A percentile compares a stretch with the other conserved stretches of the same genome.
Conservation (phyloP, 2,888 invertebrate species). For the Hypolimnas misippus region DNA sequence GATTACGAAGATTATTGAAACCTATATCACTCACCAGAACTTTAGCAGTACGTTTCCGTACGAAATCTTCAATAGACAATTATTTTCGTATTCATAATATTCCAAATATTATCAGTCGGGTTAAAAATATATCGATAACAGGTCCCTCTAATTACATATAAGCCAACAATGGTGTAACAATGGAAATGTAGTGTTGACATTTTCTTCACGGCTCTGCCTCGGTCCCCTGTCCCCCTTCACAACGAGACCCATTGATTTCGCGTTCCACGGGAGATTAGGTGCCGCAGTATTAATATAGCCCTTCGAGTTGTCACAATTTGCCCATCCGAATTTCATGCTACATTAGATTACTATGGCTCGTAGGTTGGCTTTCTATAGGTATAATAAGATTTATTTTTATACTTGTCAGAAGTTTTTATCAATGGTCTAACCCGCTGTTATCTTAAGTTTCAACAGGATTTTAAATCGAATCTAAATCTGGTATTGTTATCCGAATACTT, state of each 20-base stretch:
- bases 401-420: not conserved
- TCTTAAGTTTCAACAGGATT: too few relatives aligned
- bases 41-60: too few relatives aligned
- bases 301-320: constrained; percentile 46
- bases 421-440: too few relatives aligned
- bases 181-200: constrained; percentile 65
- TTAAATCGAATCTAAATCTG: too few relatives aligned
- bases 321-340: constrained; percentile 57
- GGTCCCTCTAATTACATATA: constrained; percentile 24
- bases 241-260: constrained; percentile 67
- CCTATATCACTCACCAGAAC: too few relatives aligned
- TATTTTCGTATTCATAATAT: too few relatives aligned
- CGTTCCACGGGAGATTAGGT: constrained; percentile 70
- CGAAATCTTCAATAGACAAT: too few relatives aligned
- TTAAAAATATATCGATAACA: constrained; percentile 1
- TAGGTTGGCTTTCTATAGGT: constrained; percentile 18
- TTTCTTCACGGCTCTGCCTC: constrained; percentile 56
- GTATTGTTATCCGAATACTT: too few relatives aligned
- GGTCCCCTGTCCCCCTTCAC: constrained; percentile 48
- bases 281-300: constrained; percentile 54
- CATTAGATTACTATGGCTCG: constrained; percentile 52
- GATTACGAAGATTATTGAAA: too few relatives aligned
- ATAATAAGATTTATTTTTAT: constrained; percentile 4
- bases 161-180: constrained; percentile 53
- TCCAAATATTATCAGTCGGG: too few relatives aligned